Conservation (phyloP, 1,140 invertebrate species). For the Aphelenchoides fujianensis region DNA sequence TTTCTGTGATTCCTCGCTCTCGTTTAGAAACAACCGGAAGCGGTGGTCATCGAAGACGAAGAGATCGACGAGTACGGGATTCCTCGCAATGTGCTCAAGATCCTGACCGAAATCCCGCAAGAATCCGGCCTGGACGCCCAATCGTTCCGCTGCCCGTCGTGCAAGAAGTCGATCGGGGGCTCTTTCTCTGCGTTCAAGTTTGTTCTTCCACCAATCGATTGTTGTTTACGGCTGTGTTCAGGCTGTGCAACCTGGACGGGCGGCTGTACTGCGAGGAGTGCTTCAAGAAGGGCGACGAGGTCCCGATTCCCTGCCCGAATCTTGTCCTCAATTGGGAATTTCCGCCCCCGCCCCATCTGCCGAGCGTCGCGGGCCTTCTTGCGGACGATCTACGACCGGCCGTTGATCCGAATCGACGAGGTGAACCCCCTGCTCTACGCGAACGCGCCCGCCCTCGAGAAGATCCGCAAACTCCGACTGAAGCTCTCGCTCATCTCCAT, state of each 20-base stretch:
- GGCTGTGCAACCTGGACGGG: constrained; percentile 38
- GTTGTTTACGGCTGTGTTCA: constrained; percentile 18
- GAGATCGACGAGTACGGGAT: constrained; percentile 42
- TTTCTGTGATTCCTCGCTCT: too few relatives aligned
- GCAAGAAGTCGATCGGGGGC: constrained; percentile 48
- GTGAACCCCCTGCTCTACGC: constrained; percentile 63
- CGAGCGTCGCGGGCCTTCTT: constrained; percentile 62
- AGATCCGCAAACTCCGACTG: constrained; percentile 61
- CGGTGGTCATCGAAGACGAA: constrained; percentile 11
- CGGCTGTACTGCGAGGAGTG: constrained; percentile 45
- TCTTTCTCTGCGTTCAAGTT: constrained; percentile 52
- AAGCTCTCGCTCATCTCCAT: constrained; percentile 62
- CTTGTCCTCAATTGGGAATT: constrained; percentile 42
- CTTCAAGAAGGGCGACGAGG: constrained; percentile 28
- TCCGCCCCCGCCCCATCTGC: constrained; percentile 46
- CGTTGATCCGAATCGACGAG: constrained; percentile 62
- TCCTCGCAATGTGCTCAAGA: constrained; percentile 16
- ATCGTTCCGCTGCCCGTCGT: constrained; percentile 52
- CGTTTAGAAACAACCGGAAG: constrained; percentile 6
- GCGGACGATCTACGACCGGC: constrained; percentile 58
- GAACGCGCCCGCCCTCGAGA: constrained; percentile 61
- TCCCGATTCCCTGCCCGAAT: constrained; percentile 43
- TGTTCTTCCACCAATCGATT: constrained; percentile 29
- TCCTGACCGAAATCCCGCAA: constrained; percentile 44
- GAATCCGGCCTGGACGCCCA: constrained; percentile 51